A percentile compares a stretch with the other conserved stretches of the same genome.
Evolutionary conservation across 2,888 invertebrate genomes (phyloP).

Genomic region (Scaptomyza reducta): DNA sequence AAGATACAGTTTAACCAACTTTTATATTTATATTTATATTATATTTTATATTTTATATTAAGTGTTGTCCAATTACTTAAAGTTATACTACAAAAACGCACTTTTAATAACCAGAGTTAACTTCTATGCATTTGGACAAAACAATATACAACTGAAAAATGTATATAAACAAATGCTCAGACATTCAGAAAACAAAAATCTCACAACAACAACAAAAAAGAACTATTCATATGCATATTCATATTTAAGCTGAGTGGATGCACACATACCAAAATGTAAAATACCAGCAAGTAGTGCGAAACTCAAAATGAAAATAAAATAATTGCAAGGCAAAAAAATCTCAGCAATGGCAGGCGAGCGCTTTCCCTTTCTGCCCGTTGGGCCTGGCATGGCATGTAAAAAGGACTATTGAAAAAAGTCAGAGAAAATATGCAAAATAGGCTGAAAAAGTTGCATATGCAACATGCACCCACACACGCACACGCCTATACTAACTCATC

Average conservation of each 20-base stretch:
- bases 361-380: conserved; percentile 54
- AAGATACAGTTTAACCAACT: too few relatives aligned
- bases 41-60: neutral
- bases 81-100: neutral
- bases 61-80: conserved; percentile 4
- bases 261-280: conserved; percentile 11
- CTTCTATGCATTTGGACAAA: conserved; percentile 1
- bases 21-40: too few relatives aligned
- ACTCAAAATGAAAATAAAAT: conserved; percentile 58
- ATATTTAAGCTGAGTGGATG: conserved; percentile 34
- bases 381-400: conserved; percentile 18
- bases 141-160: conserved; percentile 19
- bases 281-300: conserved; percentile 20
- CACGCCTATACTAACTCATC: conserved; percentile 26
- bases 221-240: conserved; percentile 42
- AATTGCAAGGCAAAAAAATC: conserved; percentile 46
- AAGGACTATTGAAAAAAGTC: conserved; percentile 32
- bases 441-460: conserved; percentile 64
- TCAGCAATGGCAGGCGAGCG: conserved; percentile 19
- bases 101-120: neutral
- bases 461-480: conserved; percentile 19
- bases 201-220: neutral
- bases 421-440: conserved; percentile 66
- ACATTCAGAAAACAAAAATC: conserved; percentile 8
- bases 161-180: conserved; percentile 15